Conservation (phyloP, 2,888 invertebrate species). For the Dasypolia templi region DNA sequence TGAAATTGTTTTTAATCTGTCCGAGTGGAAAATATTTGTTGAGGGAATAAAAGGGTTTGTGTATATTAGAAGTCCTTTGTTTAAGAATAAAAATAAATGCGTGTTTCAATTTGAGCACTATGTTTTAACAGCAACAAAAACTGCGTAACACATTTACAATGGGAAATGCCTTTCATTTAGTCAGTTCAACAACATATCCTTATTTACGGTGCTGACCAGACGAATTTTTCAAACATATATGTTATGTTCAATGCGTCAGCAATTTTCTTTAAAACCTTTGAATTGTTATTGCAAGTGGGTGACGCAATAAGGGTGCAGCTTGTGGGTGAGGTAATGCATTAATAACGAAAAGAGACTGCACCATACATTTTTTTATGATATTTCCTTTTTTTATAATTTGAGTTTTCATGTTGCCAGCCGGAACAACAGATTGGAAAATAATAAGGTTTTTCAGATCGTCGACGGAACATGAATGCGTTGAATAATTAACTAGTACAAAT, state of each 20-base stretch:
- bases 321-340: too few relatives aligned
- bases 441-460: not conserved
- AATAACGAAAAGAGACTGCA: not conserved
- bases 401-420: not conserved
- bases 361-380: not conserved
- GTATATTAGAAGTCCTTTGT: too few relatives aligned
- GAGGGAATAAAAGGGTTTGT: not conserved
- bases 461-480: not conserved
- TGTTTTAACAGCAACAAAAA: not conserved
- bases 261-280: not conserved
- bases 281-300: not conserved
- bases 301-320: not conserved
- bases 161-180: not conserved
- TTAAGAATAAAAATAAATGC: not conserved
- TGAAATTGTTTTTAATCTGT: slow-evolving; percentile 43
- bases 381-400: not conserved
- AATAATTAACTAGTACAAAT: not conserved
- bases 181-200: not conserved
- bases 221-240: not conserved
- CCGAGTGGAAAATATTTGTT: slow-evolving; percentile 8
- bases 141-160: not conserved
- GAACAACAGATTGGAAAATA: not conserved
- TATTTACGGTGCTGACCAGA: not conserved
- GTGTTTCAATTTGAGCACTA: not conserved
- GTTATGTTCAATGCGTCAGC: not conserved